Base-by-base conservation (phyloP, 1,140 invertebrate genomes). In the Drosophila ironensis region DNA sequence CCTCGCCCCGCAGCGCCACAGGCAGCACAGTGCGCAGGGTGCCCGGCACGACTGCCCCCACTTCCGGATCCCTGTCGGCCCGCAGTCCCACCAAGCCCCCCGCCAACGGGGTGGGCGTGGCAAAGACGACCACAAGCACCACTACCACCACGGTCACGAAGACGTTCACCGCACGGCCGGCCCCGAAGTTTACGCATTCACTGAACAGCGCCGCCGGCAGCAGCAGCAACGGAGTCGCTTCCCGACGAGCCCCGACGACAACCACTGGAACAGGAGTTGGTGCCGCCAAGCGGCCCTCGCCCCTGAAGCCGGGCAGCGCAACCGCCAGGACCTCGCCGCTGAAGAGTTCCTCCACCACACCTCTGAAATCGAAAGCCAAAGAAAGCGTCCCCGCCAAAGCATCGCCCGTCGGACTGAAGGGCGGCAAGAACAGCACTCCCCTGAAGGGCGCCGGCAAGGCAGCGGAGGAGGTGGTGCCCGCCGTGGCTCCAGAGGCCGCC, bases 131-230 rank as follows among this genome's bases (percentile, higher is more conserved):
- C 33, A 73, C 66, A 40, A 72, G 57, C 11, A 61, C 37, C 9
- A 60, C 66, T 24, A 86, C 76, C 7, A 80, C 87, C 40, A 76
- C 77, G 42, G 86, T 45, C 8, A 75, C 80, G 40, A 88, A 88
- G 64, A 84, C 81, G 72, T 88, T 88, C 16, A 88, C 77, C 12
- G 87, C 87, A 11, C 87, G 87, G 33, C 87, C 87, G 24, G 87
- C 87, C 16, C 87, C 87, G 19, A 88, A 88, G 38, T 78, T 72
- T 24, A 88, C 48, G 19, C 78, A 86, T 19, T 60, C 69, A 20
- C 41, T 38, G n/a, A 37, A 25, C 52, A 27, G 28, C n/a, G 14
- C 51, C 7, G 35, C 7, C 20, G 50, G 20, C 37, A 40, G 28
- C 20, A 54, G 20, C 37, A 40, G 28, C 54, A 24, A 51, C 47